These are phyloP conservation scores for Dinoponera quadriceps DNA, from an alignment of 1,140 invertebrate genomes.

Conservation along the genomic window DNA sequence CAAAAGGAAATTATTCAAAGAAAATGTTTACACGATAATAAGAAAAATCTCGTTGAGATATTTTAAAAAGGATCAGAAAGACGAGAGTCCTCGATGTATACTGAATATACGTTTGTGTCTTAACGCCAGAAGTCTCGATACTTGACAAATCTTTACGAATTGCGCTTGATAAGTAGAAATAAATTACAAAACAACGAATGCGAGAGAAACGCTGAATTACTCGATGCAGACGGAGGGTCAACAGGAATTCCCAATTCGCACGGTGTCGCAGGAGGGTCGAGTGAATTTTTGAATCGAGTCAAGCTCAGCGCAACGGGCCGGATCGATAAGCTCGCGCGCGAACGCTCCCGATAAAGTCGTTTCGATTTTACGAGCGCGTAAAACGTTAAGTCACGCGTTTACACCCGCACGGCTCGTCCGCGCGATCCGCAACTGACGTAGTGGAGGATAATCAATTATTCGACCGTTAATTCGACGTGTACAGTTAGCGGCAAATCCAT, in stretches of 20 bases:
- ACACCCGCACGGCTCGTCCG: slow-evolving; percentile 9
- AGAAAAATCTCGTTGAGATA: no score
- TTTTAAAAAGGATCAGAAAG: no score
- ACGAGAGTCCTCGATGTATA: no score
- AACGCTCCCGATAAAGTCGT: slow-evolving; percentile 8
- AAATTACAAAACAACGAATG: no score
- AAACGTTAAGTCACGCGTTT: slow-evolving; percentile 4
- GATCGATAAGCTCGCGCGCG: slow-evolving; percentile 7
- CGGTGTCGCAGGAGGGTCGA: neutral
- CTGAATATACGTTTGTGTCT: no score
- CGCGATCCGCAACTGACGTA: neutral
- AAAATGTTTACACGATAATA: no score
- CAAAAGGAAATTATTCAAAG: no score
- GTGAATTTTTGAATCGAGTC: slow-evolving; percentile 2
- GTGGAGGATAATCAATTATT: slow-evolving; percentile 39
- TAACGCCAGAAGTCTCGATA: no score
- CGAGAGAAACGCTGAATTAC: neutral
- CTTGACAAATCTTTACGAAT: no score
- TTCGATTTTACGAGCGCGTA: slow-evolving; percentile 33
- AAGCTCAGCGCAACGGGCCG: neutral
- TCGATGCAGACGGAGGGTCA: neutral
- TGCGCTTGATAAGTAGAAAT: no score
- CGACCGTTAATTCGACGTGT: slow-evolving; percentile 37
- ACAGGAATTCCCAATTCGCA: slow-evolving; percentile 16
- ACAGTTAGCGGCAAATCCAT: slow-evolving; percentile 45